A percentile compares a stretch with the other conserved stretches of the same genome.
These are phyloP conservation scores for Dysdera silvatica DNA, from an alignment of 1,140 invertebrate genomes.

Conservation along the genomic window DNA sequence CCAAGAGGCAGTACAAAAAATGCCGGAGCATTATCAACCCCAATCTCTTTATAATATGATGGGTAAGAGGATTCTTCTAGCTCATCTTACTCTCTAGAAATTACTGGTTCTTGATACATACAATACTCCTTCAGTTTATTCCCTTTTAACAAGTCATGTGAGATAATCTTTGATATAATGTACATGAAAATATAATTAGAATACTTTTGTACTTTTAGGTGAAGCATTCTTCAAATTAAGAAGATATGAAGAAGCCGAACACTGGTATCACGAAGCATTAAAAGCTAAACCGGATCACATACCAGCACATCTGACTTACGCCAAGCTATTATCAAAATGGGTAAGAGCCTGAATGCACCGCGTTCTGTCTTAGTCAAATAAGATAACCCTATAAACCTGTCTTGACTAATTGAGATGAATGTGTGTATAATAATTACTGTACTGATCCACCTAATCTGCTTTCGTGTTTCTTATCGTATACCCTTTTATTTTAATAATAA, in stretches of 20 bases:
- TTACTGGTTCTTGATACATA: too few relatives aligned
- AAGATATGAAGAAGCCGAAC: constrained; percentile 70
- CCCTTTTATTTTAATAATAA: not conserved
- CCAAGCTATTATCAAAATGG: constrained; percentile 78
- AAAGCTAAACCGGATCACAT: constrained; percentile 73
- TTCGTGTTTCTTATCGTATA: too few relatives aligned
- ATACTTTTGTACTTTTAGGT: constrained; percentile 41
- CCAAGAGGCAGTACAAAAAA: constrained; percentile 68
- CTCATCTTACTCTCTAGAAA: too few relatives aligned
- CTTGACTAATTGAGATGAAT: too few relatives aligned
- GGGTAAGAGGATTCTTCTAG: constrained; percentile 42
- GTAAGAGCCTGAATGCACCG: constrained; percentile 62
- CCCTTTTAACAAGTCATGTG: too few relatives aligned
- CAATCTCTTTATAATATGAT: constrained; percentile 71
- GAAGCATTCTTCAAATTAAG: constrained; percentile 74
- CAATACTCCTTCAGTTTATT: too few relatives aligned
- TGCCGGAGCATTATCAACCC: constrained; percentile 72
- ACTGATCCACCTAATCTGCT: too few relatives aligned
- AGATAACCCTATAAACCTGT: too few relatives aligned
- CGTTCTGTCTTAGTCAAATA: too few relatives aligned
- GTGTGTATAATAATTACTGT: too few relatives aligned
- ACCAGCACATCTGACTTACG: constrained; percentile 83
- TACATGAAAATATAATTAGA: not conserved
- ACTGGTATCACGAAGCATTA: constrained; percentile 71
- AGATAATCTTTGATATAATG: too few relatives aligned